Evolutionary conservation across 2,113 vertebrate species (phyloP), one percentile per base, ranked within the genome.

Genomic region (Upupa epops): DNA sequence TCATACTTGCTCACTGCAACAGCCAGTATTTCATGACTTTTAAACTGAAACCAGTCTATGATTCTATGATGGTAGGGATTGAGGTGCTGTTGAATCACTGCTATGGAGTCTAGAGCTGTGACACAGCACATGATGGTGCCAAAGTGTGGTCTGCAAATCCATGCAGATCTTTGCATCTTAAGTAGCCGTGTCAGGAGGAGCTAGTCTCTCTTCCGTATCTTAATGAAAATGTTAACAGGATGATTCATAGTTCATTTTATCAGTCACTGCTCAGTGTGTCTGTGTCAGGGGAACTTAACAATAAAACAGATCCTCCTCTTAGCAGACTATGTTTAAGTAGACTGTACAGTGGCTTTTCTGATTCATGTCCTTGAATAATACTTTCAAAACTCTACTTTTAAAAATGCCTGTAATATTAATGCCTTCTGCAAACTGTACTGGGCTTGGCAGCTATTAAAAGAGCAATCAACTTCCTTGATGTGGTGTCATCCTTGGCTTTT

Each of bases 71-170:
- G 18, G 25, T 74, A 29, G 54, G 21, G 20, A 83, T 42, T 73
- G 45, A n/a, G 54, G 25, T 64, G 22, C 22, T 59, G 18, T 45
- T 61, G 28, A 7, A 8, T 73, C 60, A 28, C 45, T 24, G 24
- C 29, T 54, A 5, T 13, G 26, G 37, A 60, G 17, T 29, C 55
- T 70, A 56, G 45, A 69, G 45, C 61, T 0, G 0, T 69, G 32
- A 29, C 32, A 15, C 0, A 3, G 64, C 19, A 64, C 29, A 20
- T 13, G 77, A 68, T 46, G 18, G 48, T 0, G 1, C 3, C 0
- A 0, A 36, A 61, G 40, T 20, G 20, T 48, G 28, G 37, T 74
- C 73, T 83, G 45, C 21, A 83, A 78, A 78, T 17, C 29, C 11
- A 5, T 24, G 26, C 24, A 75, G 37, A 37, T 29, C 24, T 74